A percentile compares a stretch with the other conserved stretches of the same genome.
Conservation (phyloP, 2,113 vertebrate genomes). For the Cyprinodon tularosa region DNA sequence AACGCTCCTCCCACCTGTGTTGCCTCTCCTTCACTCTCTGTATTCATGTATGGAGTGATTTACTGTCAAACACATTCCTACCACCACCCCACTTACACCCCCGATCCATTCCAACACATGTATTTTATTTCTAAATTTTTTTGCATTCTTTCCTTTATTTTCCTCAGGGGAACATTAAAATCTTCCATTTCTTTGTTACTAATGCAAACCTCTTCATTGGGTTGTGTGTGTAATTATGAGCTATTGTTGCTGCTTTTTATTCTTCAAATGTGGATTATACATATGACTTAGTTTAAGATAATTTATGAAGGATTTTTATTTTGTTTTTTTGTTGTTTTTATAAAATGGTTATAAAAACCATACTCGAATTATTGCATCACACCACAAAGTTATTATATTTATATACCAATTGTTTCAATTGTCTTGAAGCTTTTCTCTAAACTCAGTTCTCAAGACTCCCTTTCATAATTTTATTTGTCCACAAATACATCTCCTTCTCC, state of each 20-base stretch:
- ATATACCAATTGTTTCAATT: neutral
- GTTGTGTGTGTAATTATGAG: constrained; percentile 9
- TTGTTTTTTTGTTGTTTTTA: neutral
- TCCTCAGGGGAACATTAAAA: neutral
- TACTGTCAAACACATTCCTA: constrained; percentile 62
- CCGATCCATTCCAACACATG: constrained; percentile 24
- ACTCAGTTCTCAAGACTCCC: neutral
- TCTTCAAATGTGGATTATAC: neutral
- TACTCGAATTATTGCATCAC: neutral
- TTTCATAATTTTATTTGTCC: neutral
- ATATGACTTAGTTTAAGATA: constrained; percentile 4
- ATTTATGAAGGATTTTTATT: neutral
- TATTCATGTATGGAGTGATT: constrained; percentile 58
- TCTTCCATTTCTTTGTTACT: neutral
- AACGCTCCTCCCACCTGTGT: constrained; percentile 2
- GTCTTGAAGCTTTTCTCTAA: constrained; percentile 4
- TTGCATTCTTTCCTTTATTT: constrained; percentile 15
- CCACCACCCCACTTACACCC: constrained; percentile 16
- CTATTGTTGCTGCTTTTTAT: neutral
- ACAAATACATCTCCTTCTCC: constrained; percentile 14
- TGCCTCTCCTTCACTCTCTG: constrained; percentile 15
- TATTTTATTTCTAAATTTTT: constrained; percentile 22
- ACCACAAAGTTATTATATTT: constrained; percentile 1
- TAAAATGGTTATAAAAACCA: neutral
- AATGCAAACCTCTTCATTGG: constrained; percentile 14